A percentile compares a stretch with the other conserved stretches of the same genome.
These are phyloP conservation scores for Crocuta crocuta DNA, from an alignment of 2,113 vertebrate genomes.

Conservation along the genomic window DNA sequence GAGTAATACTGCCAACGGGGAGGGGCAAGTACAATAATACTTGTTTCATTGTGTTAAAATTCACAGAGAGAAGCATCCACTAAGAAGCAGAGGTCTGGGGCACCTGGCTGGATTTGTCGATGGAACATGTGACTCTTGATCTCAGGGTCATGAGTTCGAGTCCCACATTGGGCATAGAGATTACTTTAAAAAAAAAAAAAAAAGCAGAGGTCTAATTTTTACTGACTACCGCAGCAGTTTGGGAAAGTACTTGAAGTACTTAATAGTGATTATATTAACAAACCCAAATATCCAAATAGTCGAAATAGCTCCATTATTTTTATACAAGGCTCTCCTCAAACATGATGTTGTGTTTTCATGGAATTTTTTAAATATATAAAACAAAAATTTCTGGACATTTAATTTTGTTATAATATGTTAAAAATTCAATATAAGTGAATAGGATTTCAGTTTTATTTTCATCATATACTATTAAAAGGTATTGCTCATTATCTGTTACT, in stretches of 20 bases:
- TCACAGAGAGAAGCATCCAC: conserved; percentile 52
- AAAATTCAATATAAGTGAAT: conserved; percentile 51
- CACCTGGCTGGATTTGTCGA: neutral
- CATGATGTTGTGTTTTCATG: conserved; percentile 18
- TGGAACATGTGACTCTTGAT: neutral
- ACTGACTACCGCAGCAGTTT: conserved; percentile 49
- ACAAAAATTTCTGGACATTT: conserved; percentile 29
- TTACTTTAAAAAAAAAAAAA: neutral
- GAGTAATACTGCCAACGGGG: neutral
- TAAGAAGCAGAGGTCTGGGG: neutral
- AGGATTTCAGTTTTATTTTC: conserved; percentile 33
- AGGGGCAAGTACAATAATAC: neutral
- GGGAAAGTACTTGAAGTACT: conserved; percentile 3
- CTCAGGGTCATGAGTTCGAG: neutral
- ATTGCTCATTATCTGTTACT: conserved; percentile 44
- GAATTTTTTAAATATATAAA: conserved; percentile 17
- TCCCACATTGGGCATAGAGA: neutral
- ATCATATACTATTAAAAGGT: conserved; percentile 46
- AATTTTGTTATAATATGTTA: conserved; percentile 55
- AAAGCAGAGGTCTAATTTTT: neutral
- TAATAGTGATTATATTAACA: conserved; percentile 16
- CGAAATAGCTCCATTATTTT: conserved; percentile 20
- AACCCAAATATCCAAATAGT: neutral
- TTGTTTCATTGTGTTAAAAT: conserved; percentile 61
- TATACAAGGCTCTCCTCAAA: conserved; percentile 33